These are phyloP conservation scores for Gouania willdenowi DNA, from an alignment of 2,797 vertebrate species.

Conservation along the genomic window DNA sequence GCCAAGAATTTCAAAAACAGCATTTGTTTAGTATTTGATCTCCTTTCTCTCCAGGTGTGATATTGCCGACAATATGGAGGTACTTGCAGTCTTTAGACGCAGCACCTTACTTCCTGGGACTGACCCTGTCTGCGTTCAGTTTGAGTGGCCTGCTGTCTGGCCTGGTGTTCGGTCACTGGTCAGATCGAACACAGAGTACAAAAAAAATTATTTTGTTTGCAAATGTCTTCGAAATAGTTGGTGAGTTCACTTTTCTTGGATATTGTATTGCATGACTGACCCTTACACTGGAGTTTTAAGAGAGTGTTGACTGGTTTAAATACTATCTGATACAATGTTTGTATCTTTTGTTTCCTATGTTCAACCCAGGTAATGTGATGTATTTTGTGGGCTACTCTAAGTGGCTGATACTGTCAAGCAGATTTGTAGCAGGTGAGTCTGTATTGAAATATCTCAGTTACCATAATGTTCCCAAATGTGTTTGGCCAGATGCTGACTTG, in stretches of 20 bases:
- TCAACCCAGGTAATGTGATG: slow-evolving; percentile 81
- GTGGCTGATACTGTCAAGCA: slow-evolving; percentile 82
- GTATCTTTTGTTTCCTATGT: background rate
- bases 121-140: slow-evolving; percentile 82
- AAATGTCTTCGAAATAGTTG: slow-evolving; percentile 81
- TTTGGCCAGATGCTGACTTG: too few relatives aligned
- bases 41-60: slow-evolving; percentile 74
- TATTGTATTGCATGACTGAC: background rate
- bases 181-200: slow-evolving; percentile 73
- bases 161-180: slow-evolving; percentile 79
- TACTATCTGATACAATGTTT: background rate
- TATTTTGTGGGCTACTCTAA: slow-evolving; percentile 84
- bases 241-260: slow-evolving; percentile 45
- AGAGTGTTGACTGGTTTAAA: too few relatives aligned
- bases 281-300: too few relatives aligned
- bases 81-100: slow-evolving; percentile 80
- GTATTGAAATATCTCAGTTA: background rate
- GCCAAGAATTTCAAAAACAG: too few relatives aligned
- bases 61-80: slow-evolving; percentile 84
- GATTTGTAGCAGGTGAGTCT: slow-evolving; percentile 79
- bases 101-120: slow-evolving; percentile 79
- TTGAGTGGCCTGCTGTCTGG: slow-evolving; percentile 79
- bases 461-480: background rate
- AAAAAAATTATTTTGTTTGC: slow-evolving; percentile 81
- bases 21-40: too few relatives aligned